Evolutionary conservation across 2,797 vertebrate genomes (phyloP).

Genomic region (Myiothlypis coronata): DNA sequence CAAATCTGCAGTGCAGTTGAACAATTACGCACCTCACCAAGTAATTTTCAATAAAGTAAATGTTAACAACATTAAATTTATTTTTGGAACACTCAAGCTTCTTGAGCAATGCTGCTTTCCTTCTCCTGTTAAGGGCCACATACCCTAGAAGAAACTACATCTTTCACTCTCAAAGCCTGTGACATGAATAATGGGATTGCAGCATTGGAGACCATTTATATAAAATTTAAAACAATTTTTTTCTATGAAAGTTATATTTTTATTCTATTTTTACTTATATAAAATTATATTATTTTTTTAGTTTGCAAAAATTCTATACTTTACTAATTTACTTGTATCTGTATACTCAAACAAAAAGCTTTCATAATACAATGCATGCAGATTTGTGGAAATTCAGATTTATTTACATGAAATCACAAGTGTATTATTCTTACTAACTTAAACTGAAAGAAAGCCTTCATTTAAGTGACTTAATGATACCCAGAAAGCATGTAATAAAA

Average conservation of each 20-base stretch:
- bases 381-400: slow-evolving; percentile 56
- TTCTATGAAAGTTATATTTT: not conserved
- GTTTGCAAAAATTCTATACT: not conserved
- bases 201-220: not conserved
- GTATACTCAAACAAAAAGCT: slow-evolving; percentile 31
- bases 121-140: not conserved
- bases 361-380: slow-evolving; percentile 25
- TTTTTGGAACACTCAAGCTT: slow-evolving; percentile 8
- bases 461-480: slow-evolving; percentile 75
- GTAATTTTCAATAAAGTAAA: slow-evolving; percentile 19
- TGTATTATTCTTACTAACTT: slow-evolving; percentile 69
- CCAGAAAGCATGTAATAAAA: slow-evolving; percentile 71
- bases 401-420: slow-evolving; percentile 71
- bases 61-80: not conserved
- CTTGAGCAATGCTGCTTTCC: not conserved
- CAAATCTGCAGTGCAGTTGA: not conserved
- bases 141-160: not conserved
- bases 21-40: not conserved
- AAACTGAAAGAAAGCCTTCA: slow-evolving; percentile 69
- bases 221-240: not conserved
- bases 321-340: slow-evolving; percentile 48
- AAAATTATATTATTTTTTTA: not conserved
- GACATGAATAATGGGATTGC: not conserved
- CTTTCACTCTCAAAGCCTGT: slow-evolving; percentile 10
- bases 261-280: too few relatives aligned